phyloP scores from a whole-genome alignment of 2,113 vertebrate genomes.

The Diphyllodes magnificus region DNA sequence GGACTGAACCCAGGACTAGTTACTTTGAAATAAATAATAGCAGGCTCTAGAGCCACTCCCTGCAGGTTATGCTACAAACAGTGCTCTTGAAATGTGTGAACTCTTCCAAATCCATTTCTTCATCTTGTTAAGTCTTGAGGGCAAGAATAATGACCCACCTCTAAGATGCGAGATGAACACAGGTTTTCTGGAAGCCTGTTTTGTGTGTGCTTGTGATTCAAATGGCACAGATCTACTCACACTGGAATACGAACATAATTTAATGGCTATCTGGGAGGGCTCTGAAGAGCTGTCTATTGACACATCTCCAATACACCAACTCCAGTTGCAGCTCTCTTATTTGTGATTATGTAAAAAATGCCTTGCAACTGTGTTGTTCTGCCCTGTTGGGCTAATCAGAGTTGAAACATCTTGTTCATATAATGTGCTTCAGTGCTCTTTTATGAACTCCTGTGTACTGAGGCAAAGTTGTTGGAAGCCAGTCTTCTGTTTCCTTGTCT shows the following conservation, averaged over 20 bases:
- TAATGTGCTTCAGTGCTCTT: conserved; percentile 53
- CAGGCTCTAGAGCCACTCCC: background rate
- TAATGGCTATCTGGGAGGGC: background rate
- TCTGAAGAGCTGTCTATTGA: background rate
- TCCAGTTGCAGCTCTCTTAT: background rate
- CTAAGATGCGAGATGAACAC: background rate
- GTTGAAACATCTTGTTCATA: conserved; percentile 58
- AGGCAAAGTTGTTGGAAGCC: conserved; percentile 27
- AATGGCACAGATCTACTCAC: background rate
- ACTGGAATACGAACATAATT: background rate
- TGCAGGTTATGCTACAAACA: background rate
- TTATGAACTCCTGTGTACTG: conserved; percentile 29
- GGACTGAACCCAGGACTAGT: background rate
- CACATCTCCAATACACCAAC: background rate
- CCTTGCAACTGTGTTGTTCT: conserved; percentile 24
- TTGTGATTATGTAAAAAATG: conserved; percentile 11
- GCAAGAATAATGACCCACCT: background rate
- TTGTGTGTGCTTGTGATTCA: background rate
- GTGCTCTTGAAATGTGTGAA: background rate
- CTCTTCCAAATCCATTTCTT: background rate
- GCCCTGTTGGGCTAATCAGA: conserved; percentile 36
- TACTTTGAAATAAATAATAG: background rate
- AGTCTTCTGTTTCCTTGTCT: conserved; percentile 15
- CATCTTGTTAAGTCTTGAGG: background rate
- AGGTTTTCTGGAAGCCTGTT: background rate